A percentile compares a stretch with the other conserved stretches of the same genome.
phyloP scores from a whole-genome alignment of 1,140 invertebrate species.

The Muscidifurax raptorellus region DNA sequence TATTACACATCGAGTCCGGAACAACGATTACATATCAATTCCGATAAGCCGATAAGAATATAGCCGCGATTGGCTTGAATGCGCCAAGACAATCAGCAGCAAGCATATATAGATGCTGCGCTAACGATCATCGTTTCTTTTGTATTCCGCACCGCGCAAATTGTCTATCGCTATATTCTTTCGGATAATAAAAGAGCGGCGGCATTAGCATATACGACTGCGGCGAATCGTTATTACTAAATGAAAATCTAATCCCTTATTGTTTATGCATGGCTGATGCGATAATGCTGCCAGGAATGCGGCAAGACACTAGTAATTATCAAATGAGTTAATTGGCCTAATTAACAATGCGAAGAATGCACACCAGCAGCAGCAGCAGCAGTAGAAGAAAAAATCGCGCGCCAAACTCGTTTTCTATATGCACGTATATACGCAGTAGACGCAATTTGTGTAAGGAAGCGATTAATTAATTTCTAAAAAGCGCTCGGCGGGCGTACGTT shows the following conservation, averaged over 20 bases:
- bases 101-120: not conserved
- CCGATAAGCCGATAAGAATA: not conserved
- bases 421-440: not conserved
- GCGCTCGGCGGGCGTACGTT: too few species aligned
- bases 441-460: conserved; percentile 4
- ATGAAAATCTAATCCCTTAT: conserved; percentile 25
- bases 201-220: not conserved
- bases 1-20: not conserved
- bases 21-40: conserved; percentile 18
- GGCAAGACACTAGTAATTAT: conserved; percentile 9
- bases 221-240: not conserved
- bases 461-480: conserved; percentile 42
- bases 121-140: conserved; percentile 8
- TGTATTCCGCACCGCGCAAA: conserved; percentile 6
- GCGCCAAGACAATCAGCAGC: not conserved
- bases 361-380: not conserved
- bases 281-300: conserved; percentile 8
- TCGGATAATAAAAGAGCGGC: not conserved
- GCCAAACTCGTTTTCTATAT: not conserved
- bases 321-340: conserved; percentile 32
- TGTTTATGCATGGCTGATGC: not conserved
- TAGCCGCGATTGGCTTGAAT: not conserved
- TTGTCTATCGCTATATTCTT: not conserved
- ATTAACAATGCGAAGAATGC: conserved; percentile 27
- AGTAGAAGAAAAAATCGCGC: not conserved